Evolutionary conservation across 2,888 invertebrate species (phyloP).

Genomic region (Euspilapteryx auroguttella): DNA sequence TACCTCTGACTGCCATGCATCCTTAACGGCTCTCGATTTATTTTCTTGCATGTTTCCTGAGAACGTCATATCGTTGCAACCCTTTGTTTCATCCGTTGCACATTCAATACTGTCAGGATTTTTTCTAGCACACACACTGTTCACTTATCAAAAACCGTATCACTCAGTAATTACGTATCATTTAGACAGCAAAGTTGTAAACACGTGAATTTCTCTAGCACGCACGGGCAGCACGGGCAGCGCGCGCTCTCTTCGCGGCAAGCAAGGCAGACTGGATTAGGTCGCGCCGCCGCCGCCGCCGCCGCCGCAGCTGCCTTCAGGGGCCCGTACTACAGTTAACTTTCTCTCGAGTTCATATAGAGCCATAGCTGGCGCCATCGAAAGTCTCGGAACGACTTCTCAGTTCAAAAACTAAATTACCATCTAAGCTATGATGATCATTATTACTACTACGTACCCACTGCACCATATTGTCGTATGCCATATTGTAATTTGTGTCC

Average conservation of each 20-base stretch:
- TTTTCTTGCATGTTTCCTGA: constrained; percentile 52
- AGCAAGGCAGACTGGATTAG: too few relatives aligned
- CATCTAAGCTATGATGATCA: too few relatives aligned
- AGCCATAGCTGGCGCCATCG: constrained; percentile 44
- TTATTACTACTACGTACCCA: too few relatives aligned
- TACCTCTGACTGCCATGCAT: constrained; percentile 54
- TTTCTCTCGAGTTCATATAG: constrained; percentile 36
- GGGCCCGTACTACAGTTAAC: constrained; percentile 59
- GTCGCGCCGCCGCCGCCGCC: too few relatives aligned
- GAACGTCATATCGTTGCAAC: constrained; percentile 43
- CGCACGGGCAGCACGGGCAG: constrained; percentile 1
- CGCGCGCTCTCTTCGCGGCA: constrained; percentile 1
- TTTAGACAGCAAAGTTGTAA: too few relatives aligned
- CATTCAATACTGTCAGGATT: constrained; percentile 1
- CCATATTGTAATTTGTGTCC: too few relatives aligned
- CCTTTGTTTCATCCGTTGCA: constrained; percentile 17
- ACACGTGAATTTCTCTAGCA: too few relatives aligned
- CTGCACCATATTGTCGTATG: too few relatives aligned
- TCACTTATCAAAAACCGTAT: constrained; percentile 11
- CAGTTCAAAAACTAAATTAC: constrained; percentile 44
- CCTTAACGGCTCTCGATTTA: constrained; percentile 40
- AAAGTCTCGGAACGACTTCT: constrained; percentile 36
- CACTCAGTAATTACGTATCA: constrained; percentile 1
- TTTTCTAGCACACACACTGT: constrained; percentile 10
- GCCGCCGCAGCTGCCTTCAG: too few relatives aligned